Evolutionary conservation across 2,797 vertebrate species (phyloP).

Genomic region (Philypnodon macrostomus): DNA sequence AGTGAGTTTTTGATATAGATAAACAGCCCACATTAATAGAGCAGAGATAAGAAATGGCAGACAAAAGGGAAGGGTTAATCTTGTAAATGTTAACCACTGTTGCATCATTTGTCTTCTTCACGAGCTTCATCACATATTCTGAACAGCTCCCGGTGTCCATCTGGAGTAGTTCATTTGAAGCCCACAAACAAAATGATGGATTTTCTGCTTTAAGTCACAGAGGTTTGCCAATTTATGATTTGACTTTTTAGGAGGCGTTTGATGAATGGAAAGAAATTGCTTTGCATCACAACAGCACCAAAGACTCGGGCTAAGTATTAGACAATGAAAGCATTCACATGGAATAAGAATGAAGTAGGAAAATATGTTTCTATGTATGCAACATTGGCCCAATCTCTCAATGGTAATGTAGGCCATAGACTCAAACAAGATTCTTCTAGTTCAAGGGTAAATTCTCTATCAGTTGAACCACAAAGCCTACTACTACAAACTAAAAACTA

Average conservation of each 20-base stretch:
- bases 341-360: not conserved
- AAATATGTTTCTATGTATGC: no score
- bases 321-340: not conserved
- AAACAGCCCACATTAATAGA: not conserved
- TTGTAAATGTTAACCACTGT: conserved; percentile 1
- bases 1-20: no score
- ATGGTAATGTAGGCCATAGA: no score
- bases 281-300: not conserved
- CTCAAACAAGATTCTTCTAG: no score
- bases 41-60: no score
- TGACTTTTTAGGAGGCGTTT: conserved; percentile 13
- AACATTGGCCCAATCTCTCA: no score
- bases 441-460: no score
- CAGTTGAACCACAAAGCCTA: no score
- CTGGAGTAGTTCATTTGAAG: conserved; percentile 30
- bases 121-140: conserved; percentile 8
- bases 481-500: no score
- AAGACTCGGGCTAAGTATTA: not conserved
- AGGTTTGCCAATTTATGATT: conserved; percentile 6
- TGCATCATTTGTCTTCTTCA: conserved; percentile 22
- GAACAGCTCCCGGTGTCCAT: conserved; percentile 24
- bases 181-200: conserved; percentile 25
- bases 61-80: not conserved
- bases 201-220: conserved; percentile 13
- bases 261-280: conserved; percentile 8